These are phyloP conservation scores for Noctua janthina DNA, from an alignment of 2,888 invertebrate species.

Conservation along the genomic window DNA sequence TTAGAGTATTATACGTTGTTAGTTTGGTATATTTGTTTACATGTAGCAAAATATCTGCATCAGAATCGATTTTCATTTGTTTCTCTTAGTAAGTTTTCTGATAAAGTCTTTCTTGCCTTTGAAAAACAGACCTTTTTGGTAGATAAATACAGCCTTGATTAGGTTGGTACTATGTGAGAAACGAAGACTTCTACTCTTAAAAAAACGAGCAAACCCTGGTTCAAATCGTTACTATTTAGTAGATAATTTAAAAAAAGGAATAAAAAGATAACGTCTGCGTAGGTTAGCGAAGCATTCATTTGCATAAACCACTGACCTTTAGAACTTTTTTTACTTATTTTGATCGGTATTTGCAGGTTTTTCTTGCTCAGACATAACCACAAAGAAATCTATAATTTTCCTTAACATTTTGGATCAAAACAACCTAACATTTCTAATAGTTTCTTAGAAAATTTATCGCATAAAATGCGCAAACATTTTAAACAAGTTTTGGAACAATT, in stretches of 20 bases:
- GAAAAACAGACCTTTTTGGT: neutral
- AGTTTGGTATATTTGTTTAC: neutral
- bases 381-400: neutral
- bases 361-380: neutral
- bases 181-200: neutral
- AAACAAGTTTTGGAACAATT: slow-evolving; percentile 4
- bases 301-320: slow-evolving; percentile 40
- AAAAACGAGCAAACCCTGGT: no score
- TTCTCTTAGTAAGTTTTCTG: neutral
- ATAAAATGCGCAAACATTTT: neutral
- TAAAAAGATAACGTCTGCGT: neutral
- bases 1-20: neutral
- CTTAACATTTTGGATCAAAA: neutral
- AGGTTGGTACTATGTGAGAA: neutral
- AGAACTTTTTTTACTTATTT: slow-evolving; percentile 23
- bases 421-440: neutral
- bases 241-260: neutral
- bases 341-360: neutral
- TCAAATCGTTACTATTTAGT: neutral
- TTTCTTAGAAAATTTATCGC: neutral
- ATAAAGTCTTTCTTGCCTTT: neutral
- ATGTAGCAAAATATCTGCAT: neutral
- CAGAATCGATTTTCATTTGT: slow-evolving; percentile 5
- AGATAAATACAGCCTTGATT: neutral
- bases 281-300: slow-evolving; percentile 1